Conservation (phyloP, 2,797 vertebrate species). For the Aphelocoma californica region DNA sequence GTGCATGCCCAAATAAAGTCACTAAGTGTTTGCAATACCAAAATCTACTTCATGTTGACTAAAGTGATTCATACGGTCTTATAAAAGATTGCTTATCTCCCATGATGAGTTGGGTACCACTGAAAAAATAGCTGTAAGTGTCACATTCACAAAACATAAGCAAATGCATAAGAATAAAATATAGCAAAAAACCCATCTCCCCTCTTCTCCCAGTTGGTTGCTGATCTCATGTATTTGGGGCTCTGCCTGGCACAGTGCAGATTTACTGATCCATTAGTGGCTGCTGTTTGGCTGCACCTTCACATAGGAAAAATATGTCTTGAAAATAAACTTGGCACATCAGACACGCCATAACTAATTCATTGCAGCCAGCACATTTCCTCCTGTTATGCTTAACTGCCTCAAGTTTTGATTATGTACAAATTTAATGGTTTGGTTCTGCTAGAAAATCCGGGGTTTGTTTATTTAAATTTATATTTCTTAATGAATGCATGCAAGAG, state of each 20-base stretch:
- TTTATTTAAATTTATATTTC: neutral
- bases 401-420: neutral
- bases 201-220: neutral
- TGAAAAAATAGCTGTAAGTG: neutral
- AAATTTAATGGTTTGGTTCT: neutral
- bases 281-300: constrained; percentile 35
- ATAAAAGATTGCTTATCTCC: neutral
- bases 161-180: neutral
- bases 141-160: neutral
- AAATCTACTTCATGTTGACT: neutral
- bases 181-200: neutral
- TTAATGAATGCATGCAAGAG: neutral
- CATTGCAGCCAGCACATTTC: neutral
- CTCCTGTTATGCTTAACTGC: neutral
- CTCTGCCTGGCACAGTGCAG: neutral
- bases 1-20: neutral
- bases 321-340: constrained; percentile 34
- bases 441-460: neutral
- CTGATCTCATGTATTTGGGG: neutral
- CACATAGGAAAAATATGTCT: neutral
- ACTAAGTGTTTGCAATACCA: neutral
- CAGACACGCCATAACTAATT: neutral
- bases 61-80: neutral
- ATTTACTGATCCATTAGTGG: constrained; percentile 46
- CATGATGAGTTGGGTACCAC: neutral